phyloP scores from a whole-genome alignment of 2,113 vertebrate genomes.

The Psittacula cyanocephala region DNA sequence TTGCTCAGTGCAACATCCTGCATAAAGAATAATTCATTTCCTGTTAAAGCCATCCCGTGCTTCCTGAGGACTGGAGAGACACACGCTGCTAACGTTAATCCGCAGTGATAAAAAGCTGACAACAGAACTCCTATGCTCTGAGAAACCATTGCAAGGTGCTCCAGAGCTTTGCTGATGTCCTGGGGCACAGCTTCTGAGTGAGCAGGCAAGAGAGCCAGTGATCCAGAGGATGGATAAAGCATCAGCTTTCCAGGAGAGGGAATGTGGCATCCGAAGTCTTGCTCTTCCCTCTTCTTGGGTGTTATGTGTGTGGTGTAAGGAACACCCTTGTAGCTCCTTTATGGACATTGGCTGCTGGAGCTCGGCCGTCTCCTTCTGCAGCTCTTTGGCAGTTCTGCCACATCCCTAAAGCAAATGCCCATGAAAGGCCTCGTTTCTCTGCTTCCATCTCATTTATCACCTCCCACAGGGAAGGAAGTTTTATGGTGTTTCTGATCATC shows the following conservation, averaged over 20 bases:
- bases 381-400: not conserved
- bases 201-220: not conserved
- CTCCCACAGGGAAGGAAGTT: not conserved
- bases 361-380: not conserved
- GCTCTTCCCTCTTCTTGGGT: not conserved
- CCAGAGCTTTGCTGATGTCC: not conserved
- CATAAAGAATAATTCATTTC: not conserved
- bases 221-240: not conserved
- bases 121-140: not conserved
- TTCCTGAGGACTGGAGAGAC: not conserved
- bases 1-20: constrained; percentile 5
- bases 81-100: not conserved
- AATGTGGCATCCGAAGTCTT: not conserved
- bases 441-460: not conserved
- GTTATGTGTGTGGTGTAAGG: not conserved
- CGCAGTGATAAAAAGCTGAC: not conserved
- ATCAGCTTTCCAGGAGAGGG: not conserved
- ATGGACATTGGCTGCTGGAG: not conserved
- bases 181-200: not conserved
- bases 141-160: not conserved
- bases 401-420: not conserved
- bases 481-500: not conserved
- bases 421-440: not conserved
- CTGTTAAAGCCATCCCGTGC: not conserved
- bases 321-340: not conserved